phyloP scores from a whole-genome alignment of 2,113 vertebrate genomes.

The Pogonocichla stellata region DNA sequence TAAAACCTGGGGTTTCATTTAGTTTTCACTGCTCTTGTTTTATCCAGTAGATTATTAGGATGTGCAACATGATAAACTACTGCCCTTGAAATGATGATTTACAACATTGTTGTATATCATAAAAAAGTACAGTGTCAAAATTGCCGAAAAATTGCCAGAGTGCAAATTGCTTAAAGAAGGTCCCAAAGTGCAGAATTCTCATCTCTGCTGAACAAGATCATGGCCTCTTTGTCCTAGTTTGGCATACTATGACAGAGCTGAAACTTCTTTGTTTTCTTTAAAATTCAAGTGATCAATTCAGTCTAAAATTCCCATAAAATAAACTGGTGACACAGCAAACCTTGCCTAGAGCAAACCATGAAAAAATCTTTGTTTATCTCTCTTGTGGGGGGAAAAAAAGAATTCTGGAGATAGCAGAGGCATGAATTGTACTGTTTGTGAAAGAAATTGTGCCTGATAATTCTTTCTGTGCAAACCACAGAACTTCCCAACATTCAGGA shows the following conservation, averaged over 20 bases:
- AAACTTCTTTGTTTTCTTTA: not conserved
- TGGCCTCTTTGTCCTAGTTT: not conserved
- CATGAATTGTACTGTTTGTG: not conserved
- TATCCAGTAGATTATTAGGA: not conserved
- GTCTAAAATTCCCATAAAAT: not conserved
- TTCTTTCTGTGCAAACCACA: not conserved
- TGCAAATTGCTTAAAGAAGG: not conserved
- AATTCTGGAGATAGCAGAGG: not conserved
- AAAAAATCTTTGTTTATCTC: not conserved
- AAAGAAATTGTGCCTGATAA: not conserved
- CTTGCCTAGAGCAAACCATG: not conserved
- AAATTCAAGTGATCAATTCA: not conserved
- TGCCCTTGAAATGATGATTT: not conserved
- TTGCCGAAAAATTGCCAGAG: not conserved
- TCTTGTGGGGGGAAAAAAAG: not conserved
- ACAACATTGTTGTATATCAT: not conserved
- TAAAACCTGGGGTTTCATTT: not conserved
- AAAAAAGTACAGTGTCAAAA: not conserved
- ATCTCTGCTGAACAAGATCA: not conserved
- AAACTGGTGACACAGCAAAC: not conserved
- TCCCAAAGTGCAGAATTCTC: not conserved
- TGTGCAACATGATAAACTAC: not conserved
- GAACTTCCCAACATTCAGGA: not conserved
- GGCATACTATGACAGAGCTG: not conserved
- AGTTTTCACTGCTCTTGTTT: not conserved